Percentiles rank a stretch among this genome's conserved stretches.
phyloP scores from a whole-genome alignment of 35 echinoderm and acorn worm species.

The Ophioderma brevispina region DNA sequence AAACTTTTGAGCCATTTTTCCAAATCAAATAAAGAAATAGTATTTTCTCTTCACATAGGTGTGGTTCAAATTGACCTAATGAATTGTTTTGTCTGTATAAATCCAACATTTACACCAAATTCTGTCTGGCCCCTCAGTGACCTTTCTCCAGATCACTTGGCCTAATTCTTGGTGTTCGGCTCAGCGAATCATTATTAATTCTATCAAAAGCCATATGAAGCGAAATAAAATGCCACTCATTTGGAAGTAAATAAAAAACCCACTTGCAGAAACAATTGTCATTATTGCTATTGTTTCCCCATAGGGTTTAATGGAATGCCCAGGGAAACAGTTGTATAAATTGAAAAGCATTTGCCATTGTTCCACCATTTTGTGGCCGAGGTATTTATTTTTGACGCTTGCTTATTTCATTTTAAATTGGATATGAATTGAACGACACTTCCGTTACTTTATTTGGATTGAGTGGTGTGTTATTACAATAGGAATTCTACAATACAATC shows the following conservation, averaged over 20 bases:
- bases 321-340: background rate
- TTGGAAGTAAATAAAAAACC: background rate
- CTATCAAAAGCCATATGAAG: background rate
- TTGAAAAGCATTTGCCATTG: background rate
- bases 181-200: background rate
- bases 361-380: background rate
- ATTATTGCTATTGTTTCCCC: background rate
- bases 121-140: background rate
- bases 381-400: background rate
- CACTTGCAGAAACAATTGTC: background rate
- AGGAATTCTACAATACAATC: background rate
- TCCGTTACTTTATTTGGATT: slow-evolving; percentile 5
- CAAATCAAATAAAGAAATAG: background rate
- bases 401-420: background rate
- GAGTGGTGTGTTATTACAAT: background rate
- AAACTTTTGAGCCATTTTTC: background rate
- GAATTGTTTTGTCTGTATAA: background rate
- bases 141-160: background rate
- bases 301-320: background rate
- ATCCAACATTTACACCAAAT: background rate
- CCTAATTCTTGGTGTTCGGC: background rate
- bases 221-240: background rate
- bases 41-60: background rate
- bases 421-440: background rate
- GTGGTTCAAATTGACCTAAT: background rate